Evolutionary conservation across 2,888 invertebrate genomes (phyloP).

Genomic region (Platerodrilus igneus): DNA sequence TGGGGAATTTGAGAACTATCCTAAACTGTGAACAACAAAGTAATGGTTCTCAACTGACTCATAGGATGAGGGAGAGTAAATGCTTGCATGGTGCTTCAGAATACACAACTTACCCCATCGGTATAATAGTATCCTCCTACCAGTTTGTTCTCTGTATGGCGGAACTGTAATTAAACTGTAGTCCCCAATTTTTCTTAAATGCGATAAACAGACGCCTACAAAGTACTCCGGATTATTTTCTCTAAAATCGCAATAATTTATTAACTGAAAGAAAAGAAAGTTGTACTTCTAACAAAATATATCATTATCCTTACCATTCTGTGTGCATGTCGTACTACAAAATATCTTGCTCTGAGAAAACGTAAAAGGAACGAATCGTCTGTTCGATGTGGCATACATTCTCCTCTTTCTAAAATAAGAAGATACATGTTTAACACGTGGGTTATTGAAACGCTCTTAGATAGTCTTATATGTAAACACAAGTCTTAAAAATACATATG

Average conservation of each 20-base stretch:
- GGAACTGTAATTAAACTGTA: conserved; percentile 66
- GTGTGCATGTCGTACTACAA: conserved; percentile 67
- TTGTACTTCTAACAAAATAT: conserved; percentile 37
- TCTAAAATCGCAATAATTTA: conserved; percentile 71
- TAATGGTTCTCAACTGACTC: not conserved
- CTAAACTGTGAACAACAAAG: not conserved
- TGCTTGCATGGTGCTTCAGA: no score
- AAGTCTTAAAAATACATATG: no score
- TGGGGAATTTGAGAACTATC: no score
- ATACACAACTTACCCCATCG: conserved; percentile 56
- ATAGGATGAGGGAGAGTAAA: not conserved
- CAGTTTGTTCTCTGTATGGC: conserved; percentile 71
- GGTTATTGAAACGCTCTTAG: no score
- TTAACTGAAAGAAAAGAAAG: conserved; percentile 53
- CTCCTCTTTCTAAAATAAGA: conserved; percentile 63
- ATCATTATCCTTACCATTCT: conserved; percentile 69
- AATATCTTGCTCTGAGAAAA: conserved; percentile 70
- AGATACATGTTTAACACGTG: no score
- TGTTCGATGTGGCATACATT: conserved; percentile 68
- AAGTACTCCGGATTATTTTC: conserved; percentile 66
- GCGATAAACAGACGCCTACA: conserved; percentile 61
- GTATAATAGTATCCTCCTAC: conserved; percentile 66
- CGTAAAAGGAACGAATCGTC: conserved; percentile 71
- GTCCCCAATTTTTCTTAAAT: conserved; percentile 62
- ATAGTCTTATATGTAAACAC: no score